phyloP scores from a whole-genome alignment of 2,888 invertebrate genomes.

The Pachymerium ferrugineum region DNA sequence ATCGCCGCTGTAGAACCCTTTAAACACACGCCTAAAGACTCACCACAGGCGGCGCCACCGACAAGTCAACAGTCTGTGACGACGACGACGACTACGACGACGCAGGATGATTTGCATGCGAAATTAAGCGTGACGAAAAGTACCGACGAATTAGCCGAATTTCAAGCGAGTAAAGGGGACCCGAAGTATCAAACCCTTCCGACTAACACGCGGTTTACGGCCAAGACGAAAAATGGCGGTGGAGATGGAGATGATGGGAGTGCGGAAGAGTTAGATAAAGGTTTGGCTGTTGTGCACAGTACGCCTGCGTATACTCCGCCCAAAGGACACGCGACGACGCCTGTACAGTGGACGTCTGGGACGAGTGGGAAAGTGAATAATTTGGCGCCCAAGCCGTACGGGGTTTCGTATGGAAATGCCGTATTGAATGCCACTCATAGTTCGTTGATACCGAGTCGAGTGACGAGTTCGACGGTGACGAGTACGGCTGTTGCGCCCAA shows the following conservation, averaged over 20 bases:
- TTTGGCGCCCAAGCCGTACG: slow-evolving; percentile 43
- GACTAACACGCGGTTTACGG: slow-evolving; percentile 72
- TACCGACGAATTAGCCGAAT: slow-evolving; percentile 45
- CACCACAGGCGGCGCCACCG: not conserved
- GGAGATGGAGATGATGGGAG: not conserved
- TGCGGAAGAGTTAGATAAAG: not conserved
- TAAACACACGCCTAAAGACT: slow-evolving; percentile 42
- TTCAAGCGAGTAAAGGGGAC: slow-evolving; percentile 74
- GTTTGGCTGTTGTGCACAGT: slow-evolving; percentile 35
- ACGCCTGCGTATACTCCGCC: slow-evolving; percentile 36
- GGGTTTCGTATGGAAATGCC: slow-evolving; percentile 41
- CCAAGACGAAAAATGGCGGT: slow-evolving; percentile 34
- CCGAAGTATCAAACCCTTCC: slow-evolving; percentile 88
- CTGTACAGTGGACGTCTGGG: not conserved
- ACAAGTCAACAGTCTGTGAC: not conserved
- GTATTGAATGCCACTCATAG: not conserved
- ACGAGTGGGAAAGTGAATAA: slow-evolving; percentile 36
- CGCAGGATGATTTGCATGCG: slow-evolving; percentile 39
- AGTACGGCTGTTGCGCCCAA: slow-evolving; percentile 4
- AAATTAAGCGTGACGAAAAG: slow-evolving; percentile 34
- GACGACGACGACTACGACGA: slow-evolving; percentile 33
- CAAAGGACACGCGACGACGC: slow-evolving; percentile 35
- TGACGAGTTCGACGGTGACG: not conserved
- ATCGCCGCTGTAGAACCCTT: slow-evolving; percentile 50
- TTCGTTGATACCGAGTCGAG: not conserved